Base-by-base conservation (phyloP, 92 coral and sea anemone species). In the Micromussa lordhowensis region DNA sequence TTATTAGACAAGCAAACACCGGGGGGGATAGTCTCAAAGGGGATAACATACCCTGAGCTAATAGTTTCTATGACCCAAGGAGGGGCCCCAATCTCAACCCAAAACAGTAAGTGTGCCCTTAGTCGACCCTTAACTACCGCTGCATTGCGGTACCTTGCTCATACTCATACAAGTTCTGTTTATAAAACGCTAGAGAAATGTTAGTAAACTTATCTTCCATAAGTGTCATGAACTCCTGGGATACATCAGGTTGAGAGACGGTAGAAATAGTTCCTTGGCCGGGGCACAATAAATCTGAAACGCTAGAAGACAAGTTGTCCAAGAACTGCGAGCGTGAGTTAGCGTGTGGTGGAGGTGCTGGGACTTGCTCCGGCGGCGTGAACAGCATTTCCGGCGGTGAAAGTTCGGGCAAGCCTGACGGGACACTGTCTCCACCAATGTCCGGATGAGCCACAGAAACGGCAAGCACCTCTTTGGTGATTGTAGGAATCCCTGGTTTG, bases 41-140 rank as follows among this genome's bases (percentile, higher is more conserved):
- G 90, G 34, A 86, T 78, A 68, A 86, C 48, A 68, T 78, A 78
- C 48, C 49, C n/a, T n/a, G n/a, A n/a, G n/a, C n/a, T n/a, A n/a
- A n/a, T n/a, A n/a, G n/a, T n/a, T n/a, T n/a, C n/a, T n/a, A 53
- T 0, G 22, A 5, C n/a, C 76, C 49, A 36, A 36, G 79, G 77
- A 49, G 90, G 90, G 11, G 90, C 54, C 38, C 73, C 83, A 64
- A 86, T 86, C 80, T 35, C 82, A 1, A 75, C 55, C 90, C 90
- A 86, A 86, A 79, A 36, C 18, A 11, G 64, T 22, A 86, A 49
- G 18, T 26, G 86, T 28, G 86, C 89, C 51, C 36, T 78, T 30
- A 86, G 77, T 30, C 87, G 83, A 18, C 87, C 90, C 63, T 86
- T 80, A 44, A 86, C 90, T 54, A 87, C 61, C 49, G 90, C 77